These are phyloP conservation scores for Podabrus alpinus DNA, from an alignment of 2,888 invertebrate genomes.

Conservation along the genomic window DNA sequence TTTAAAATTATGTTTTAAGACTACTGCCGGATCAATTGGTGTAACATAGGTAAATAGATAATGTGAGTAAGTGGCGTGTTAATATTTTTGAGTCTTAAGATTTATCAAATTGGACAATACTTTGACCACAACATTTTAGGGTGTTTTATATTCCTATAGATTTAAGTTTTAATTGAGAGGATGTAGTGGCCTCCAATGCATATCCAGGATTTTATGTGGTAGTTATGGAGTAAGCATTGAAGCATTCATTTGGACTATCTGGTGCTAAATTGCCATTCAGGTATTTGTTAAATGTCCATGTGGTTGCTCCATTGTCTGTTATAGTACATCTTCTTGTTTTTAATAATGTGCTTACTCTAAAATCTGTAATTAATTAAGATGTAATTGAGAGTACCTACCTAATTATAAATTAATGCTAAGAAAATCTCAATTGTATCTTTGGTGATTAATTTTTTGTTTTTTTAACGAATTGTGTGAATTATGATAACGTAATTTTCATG, in stretches of 20 bases:
- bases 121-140: conserved; percentile 42
- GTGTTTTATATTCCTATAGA: conserved; percentile 43
- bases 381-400: conserved; percentile 17
- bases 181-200: conserved; percentile 35
- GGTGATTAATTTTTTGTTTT: conserved; percentile 22
- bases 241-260: conserved; percentile 29
- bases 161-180: conserved; percentile 37
- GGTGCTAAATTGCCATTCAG: conserved; percentile 33
- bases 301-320: conserved; percentile 20
- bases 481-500: conserved; percentile 5
- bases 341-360: conserved; percentile 30
- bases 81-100: conserved; percentile 41
- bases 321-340: not conserved
- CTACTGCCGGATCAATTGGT: conserved; percentile 54
- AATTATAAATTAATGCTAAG: conserved; percentile 17
- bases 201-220: conserved; percentile 32
- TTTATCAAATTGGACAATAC: conserved; percentile 52
- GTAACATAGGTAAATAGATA: conserved; percentile 51
- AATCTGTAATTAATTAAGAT: conserved; percentile 25
- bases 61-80: conserved; percentile 48
- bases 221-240: conserved; percentile 33
- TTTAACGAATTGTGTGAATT: conserved; percentile 12
- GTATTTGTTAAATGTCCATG: conserved; percentile 25
- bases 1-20: conserved; percentile 29
- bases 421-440: conserved; percentile 31